Conservation (phyloP, 1,140 invertebrate species). For the Bombus haemorrhoidalis region DNA sequence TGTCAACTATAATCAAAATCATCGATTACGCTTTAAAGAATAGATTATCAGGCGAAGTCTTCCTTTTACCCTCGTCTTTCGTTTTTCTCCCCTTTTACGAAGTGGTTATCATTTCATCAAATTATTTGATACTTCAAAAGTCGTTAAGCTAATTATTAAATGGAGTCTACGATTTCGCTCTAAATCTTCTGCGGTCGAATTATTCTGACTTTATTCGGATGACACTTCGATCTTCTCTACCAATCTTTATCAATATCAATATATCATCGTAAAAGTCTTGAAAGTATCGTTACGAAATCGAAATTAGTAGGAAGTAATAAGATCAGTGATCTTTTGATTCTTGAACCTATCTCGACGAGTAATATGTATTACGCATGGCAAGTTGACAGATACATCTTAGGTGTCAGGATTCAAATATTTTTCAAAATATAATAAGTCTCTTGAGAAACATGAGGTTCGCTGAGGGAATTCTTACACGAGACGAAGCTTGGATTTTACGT, state of each 20-base stretch:
- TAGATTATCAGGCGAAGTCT: slow-evolving; percentile 2
- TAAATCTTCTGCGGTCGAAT: slow-evolving; percentile 52
- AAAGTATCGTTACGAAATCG: no score
- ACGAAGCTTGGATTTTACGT: slow-evolving; percentile 28
- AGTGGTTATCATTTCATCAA: slow-evolving; percentile 60
- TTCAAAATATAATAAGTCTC: slow-evolving; percentile 42
- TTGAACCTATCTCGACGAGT: not conserved
- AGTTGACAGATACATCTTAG: not conserved
- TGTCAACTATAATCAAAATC: slow-evolving; percentile 28
- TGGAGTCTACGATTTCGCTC: slow-evolving; percentile 53
- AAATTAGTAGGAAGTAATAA: no score
- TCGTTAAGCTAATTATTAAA: slow-evolving; percentile 72
- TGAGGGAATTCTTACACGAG: slow-evolving; percentile 28
- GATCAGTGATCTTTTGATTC: not conserved
- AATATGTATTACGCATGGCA: not conserved
- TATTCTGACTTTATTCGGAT: not conserved
- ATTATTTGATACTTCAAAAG: slow-evolving; percentile 67
- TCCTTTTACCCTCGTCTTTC: not conserved
- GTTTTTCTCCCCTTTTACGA: slow-evolving; percentile 18
- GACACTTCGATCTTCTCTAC: not conserved
- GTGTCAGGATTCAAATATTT: slow-evolving; percentile 34
- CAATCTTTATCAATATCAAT: no score
- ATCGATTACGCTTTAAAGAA: slow-evolving; percentile 35
- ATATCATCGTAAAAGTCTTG: no score
- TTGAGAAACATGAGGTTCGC: slow-evolving; percentile 42